Evolutionary conservation across 2,888 invertebrate species (phyloP).

Genomic region (Drosophila colorata): DNA sequence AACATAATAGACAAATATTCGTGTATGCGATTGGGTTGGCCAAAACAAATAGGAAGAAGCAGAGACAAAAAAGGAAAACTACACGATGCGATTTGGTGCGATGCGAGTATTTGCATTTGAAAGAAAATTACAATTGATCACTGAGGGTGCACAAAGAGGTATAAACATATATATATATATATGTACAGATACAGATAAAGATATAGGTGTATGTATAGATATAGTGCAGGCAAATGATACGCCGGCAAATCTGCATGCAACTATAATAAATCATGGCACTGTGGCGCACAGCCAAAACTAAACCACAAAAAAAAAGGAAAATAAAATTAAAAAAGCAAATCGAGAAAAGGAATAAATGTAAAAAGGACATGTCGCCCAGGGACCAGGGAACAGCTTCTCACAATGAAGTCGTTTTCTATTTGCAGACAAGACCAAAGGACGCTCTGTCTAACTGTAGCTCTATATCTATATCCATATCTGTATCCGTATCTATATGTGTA

Average conservation of each 20-base stretch:
- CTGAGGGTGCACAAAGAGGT: constrained; percentile 35
- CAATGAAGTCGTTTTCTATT: constrained; percentile 53
- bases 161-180: constrained; percentile 21
- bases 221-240: constrained; percentile 24
- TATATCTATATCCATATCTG: constrained; percentile 9
- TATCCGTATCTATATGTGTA: constrained; percentile 2
- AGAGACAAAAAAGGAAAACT: constrained; percentile 20
- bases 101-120: constrained; percentile 72
- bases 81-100: constrained; percentile 24
- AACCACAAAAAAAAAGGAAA: constrained; percentile 27
- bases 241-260: constrained; percentile 75
- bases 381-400: constrained; percentile 7
- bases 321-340: background rate
- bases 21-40: constrained; percentile 41
- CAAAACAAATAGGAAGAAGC: constrained; percentile 54
- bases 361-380: constrained; percentile 16
- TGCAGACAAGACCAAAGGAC: constrained; percentile 37
- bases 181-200: constrained; percentile 15
- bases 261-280: constrained; percentile 76
- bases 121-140: constrained; percentile 81
- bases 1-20: constrained; percentile 26
- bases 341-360: constrained; percentile 1
- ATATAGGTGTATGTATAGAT: constrained; percentile 6
- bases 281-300: constrained; percentile 57
- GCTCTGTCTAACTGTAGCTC: constrained; percentile 5